Evolutionary conservation across 2,113 vertebrate species (phyloP), one percentile per base, ranked within the genome.

Genomic region (Mormyrus lacerda): DNA sequence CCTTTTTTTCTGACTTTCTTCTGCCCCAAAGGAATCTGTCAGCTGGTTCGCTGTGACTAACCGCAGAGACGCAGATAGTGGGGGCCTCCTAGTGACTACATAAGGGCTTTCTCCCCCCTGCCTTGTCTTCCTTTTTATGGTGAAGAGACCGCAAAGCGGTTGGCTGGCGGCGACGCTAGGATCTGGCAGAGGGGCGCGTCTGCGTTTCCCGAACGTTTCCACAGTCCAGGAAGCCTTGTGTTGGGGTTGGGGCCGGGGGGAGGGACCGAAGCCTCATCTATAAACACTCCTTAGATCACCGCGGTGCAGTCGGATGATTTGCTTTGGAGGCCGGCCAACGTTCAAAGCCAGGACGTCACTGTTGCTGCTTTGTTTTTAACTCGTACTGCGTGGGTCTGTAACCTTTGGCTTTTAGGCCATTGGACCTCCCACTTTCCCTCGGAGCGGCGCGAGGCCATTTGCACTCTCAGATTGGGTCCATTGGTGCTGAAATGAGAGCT

Each of bases 51-150:
- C 4, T n/a, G n/a, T 85, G 83, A 48, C 45, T 85, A 47, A 27
- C 44, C 47, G 4, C n/a, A 45, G 24, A 61, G 65, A 76, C 1
- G 17, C 5, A 83, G 48, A 55, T 3, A 55, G 13, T 47, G 39
- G 31, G 31, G 69, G 24, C 84, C 58, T 90, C 79, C 24, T 87
- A 61, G 90, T 91, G 88, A 89, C 53, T 90, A 65, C 47, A 90
- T 44, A 39, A 61, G 35, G 61, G 55, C 84, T 87, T 89, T 85
- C 89, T 93, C 88, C 85, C 88, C 87, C 85, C 90, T 31, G 85
- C 92, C 91, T 87, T 91, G 91, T 92, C 91, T 73, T 84, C 11
- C 89, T 91, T 93, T 94, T 94, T 93, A 92, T 93, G 92, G 91
- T 48, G 53, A 1, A 82, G 19, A 86, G 90, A 92, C 89, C 61